Evolutionary conservation across 2,797 vertebrate genomes (phyloP).

Genomic region (Artibeus lituratus): DNA sequence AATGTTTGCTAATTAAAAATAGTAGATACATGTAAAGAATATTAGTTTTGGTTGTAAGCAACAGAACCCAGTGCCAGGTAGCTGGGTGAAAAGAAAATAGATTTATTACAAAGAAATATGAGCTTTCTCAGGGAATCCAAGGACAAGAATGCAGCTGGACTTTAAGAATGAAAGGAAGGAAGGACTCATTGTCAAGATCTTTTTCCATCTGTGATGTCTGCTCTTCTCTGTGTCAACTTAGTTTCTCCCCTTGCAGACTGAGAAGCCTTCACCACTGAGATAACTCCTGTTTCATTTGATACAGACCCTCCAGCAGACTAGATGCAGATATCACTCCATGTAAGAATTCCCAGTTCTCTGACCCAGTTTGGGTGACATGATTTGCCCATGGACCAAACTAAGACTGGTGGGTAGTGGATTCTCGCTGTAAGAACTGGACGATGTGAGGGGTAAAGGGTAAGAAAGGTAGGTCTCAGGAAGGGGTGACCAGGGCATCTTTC

Average conservation of each 20-base stretch:
- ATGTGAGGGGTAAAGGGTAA: background rate
- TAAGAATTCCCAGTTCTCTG: background rate
- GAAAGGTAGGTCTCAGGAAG: background rate
- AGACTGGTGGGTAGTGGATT: background rate
- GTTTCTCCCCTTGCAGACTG: background rate
- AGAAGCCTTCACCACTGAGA: background rate
- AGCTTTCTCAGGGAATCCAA: constrained; percentile 31
- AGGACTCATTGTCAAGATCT: background rate
- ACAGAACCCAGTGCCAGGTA: background rate
- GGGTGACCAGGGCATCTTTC: background rate
- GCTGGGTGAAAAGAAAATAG: background rate
- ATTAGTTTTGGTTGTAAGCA: constrained; percentile 35
- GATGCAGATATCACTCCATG: background rate
- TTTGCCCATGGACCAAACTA: background rate
- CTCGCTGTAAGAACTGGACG: background rate
- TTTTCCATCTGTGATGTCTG: background rate
- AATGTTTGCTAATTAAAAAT: constrained; percentile 35
- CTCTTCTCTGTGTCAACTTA: background rate
- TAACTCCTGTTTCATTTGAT: background rate
- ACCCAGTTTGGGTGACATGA: background rate
- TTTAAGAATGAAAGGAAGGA: background rate
- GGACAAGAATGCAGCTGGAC: background rate
- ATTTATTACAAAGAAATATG: background rate
- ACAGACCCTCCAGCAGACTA: background rate
- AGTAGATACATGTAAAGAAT: background rate